Percentiles rank a stretch among this genome's conserved stretches.
These are phyloP conservation scores for Cephus spinipes DNA, from an alignment of 2,888 invertebrate genomes.

Conservation along the genomic window DNA sequence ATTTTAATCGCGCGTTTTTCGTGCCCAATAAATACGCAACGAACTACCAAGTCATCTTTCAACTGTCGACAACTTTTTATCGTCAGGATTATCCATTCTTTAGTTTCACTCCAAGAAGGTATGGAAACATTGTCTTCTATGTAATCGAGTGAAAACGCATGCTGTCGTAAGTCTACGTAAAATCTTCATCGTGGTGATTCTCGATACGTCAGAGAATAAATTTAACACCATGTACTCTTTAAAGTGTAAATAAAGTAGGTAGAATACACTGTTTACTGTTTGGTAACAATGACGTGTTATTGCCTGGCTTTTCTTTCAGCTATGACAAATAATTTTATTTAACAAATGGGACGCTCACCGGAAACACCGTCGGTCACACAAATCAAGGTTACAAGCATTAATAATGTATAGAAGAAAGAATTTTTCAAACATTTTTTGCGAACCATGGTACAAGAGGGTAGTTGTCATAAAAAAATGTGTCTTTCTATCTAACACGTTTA, in stretches of 20 bases:
- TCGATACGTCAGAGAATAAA: conserved; percentile 11
- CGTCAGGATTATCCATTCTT: neutral
- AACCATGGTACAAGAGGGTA: neutral
- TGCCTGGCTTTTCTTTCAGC: neutral
- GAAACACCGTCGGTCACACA: neutral
- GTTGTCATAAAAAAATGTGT: neutral
- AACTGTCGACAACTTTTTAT: neutral
- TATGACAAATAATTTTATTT: neutral
- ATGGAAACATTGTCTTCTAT: neutral
- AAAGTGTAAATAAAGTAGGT: conserved; percentile 57
- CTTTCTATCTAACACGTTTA: neutral
- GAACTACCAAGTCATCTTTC: neutral
- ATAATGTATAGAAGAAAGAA: neutral
- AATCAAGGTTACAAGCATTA: neutral
- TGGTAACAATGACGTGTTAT: neutral
- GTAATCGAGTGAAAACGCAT: conserved; percentile 1
- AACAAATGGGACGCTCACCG: neutral
- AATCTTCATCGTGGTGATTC: neutral
- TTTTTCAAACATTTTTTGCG: neutral
- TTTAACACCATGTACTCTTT: conserved; percentile 49
- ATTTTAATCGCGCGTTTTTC: neutral
- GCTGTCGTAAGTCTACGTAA: neutral
- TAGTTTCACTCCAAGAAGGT: neutral
- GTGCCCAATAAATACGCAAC: neutral
- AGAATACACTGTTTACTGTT: conserved; percentile 48